Percentiles rank a stretch among this genome's conserved stretches.
These are phyloP conservation scores for Andinoacara biseriatus DNA, from an alignment of 2,113 vertebrate genomes.

Conservation along the genomic window DNA sequence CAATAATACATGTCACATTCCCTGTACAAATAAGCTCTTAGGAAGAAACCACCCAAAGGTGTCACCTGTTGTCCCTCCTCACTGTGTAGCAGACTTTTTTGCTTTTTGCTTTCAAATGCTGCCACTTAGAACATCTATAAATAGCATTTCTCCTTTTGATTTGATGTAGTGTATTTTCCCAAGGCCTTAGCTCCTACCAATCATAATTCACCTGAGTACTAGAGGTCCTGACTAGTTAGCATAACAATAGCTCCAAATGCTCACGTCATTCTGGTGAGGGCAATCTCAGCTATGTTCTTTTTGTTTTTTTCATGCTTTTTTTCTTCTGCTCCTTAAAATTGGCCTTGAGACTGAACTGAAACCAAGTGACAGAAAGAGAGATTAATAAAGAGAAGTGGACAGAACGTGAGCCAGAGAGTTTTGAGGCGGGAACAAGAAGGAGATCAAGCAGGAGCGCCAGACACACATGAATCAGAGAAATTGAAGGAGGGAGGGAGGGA, in stretches of 20 bases:
- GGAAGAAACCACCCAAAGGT: background rate
- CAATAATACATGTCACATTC: background rate
- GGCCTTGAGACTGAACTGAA: constrained; percentile 14
- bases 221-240: background rate
- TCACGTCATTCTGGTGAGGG: background rate
- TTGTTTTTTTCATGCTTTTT: background rate
- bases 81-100: background rate
- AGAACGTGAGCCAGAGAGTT: background rate
- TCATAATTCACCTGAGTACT: background rate
- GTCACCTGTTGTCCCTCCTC: background rate
- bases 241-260: background rate
- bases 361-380: constrained; percentile 34
- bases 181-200: background rate
- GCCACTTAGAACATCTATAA: background rate
- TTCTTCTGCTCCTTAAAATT: constrained; percentile 12
- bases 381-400: constrained; percentile 55
- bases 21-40: background rate
- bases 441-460: constrained; percentile 3
- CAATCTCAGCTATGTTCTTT: background rate
- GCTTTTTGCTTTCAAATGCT: background rate
- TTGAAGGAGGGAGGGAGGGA: background rate
- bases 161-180: background rate
- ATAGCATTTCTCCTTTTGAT: background rate
- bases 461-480: background rate
- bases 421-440: constrained; percentile 8